Conservation (phyloP, 2,888 invertebrate species). For the Tetramorium bicarinatum region DNA sequence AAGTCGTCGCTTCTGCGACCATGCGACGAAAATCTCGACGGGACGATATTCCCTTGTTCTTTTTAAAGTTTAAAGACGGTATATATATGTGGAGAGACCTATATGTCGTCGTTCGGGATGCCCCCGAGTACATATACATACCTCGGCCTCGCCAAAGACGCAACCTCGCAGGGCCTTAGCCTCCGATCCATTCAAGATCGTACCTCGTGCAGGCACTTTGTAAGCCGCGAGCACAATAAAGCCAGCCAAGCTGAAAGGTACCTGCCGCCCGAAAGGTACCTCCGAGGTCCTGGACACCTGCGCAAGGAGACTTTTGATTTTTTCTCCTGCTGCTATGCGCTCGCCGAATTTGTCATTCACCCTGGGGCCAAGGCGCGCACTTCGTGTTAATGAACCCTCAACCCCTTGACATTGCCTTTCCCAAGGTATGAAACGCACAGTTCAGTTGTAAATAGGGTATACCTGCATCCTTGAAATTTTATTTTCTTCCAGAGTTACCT, state of each 20-base stretch:
- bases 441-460: slow-evolving; percentile 24
- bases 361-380: slow-evolving; percentile 43
- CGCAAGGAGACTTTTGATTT: slow-evolving; percentile 83
- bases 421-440: slow-evolving; percentile 21
- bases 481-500: slow-evolving; percentile 3
- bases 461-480: background rate
- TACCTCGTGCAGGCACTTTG: slow-evolving; percentile 80
- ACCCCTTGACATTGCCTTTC: slow-evolving; percentile 47
- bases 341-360: slow-evolving; percentile 75
- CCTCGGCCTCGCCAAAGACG: slow-evolving; percentile 76
- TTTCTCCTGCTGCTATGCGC: slow-evolving; percentile 78
- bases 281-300: slow-evolving; percentile 81
- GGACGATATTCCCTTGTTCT: slow-evolving; percentile 69
- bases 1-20: slow-evolving; percentile 53
- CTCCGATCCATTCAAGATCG: slow-evolving; percentile 76
- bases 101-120: slow-evolving; percentile 57
- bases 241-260: slow-evolving; percentile 79
- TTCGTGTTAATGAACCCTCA: slow-evolving; percentile 48
- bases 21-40: slow-evolving; percentile 66
- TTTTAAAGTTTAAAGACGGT: slow-evolving; percentile 76
- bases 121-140: slow-evolving; percentile 51
- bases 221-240: slow-evolving; percentile 78
- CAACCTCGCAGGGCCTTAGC: slow-evolving; percentile 77
- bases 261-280: slow-evolving; percentile 79
- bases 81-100: slow-evolving; percentile 47